These are phyloP conservation scores for Botia almorhae DNA, from an alignment of 2,797 vertebrate genomes.

Conservation along the genomic window DNA sequence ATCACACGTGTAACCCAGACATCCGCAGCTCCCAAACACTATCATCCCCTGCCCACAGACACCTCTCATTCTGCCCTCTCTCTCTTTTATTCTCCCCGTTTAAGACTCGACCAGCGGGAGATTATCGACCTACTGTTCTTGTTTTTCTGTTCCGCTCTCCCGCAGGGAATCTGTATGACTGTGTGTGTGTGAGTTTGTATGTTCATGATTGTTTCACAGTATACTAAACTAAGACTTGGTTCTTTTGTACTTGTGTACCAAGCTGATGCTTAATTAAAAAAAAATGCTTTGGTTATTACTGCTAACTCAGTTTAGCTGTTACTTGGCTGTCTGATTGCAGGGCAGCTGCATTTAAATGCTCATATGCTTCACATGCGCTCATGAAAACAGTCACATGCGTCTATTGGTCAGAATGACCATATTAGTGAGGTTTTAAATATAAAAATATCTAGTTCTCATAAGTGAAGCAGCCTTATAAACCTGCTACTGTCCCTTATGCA, in stretches of 20 bases:
- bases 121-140: slow-evolving; percentile 46
- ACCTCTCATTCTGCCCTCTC: neutral
- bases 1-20: slow-evolving; percentile 27
- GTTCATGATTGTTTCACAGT: neutral
- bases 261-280: neutral
- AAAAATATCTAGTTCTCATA: neutral
- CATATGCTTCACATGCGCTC: too few species aligned
- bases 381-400: too few species aligned
- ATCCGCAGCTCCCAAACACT: slow-evolving; percentile 11
- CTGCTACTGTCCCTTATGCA: neutral
- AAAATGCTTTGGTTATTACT: too few species aligned
- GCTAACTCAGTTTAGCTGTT: too few species aligned
- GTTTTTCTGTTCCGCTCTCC: slow-evolving; percentile 25
- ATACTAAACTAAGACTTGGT: neutral
- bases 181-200: slow-evolving; percentile 7
- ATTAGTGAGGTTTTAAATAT: neutral
- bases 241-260: too few species aligned
- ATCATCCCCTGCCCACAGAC: slow-evolving; percentile 1
- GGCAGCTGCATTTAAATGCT: too few species aligned
- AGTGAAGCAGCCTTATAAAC: neutral
- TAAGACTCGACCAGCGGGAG: slow-evolving; percentile 33
- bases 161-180: slow-evolving; percentile 3
- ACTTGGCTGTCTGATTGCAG: too few species aligned
- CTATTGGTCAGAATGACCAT: neutral
- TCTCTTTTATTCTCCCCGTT: slow-evolving; percentile 13